A percentile compares a stretch with the other conserved stretches of the same genome.
These are phyloP conservation scores for Cataglyphis rosenhaueri DNA, from an alignment of 2,888 invertebrate genomes.

Conservation along the genomic window DNA sequence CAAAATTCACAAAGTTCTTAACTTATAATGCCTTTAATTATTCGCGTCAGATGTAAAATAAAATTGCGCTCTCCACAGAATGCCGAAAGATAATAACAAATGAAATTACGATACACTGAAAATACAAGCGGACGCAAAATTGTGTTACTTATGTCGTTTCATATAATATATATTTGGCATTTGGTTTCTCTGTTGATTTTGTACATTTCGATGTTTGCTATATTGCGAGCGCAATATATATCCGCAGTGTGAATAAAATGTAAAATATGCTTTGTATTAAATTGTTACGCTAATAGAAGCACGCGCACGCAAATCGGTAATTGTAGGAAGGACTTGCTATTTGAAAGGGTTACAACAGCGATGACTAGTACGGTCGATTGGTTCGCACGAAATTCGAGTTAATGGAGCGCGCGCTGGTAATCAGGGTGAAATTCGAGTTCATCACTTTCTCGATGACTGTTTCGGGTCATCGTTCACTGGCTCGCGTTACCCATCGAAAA, in stretches of 20 bases:
- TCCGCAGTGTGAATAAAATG: slow-evolving; percentile 39
- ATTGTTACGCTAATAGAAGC: slow-evolving; percentile 41
- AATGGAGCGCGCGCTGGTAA: slow-evolving; percentile 75
- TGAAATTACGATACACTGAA: slow-evolving; percentile 45
- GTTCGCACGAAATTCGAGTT: slow-evolving; percentile 75
- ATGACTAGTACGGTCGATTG: slow-evolving; percentile 75
- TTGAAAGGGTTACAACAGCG: slow-evolving; percentile 64
- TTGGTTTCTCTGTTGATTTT: slow-evolving; percentile 48
- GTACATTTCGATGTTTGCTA: slow-evolving; percentile 52
- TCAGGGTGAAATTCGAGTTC: slow-evolving; percentile 76
- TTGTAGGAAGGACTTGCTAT: slow-evolving; percentile 66
- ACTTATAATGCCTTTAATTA: not conserved
- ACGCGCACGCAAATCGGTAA: slow-evolving; percentile 58
- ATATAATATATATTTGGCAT: slow-evolving; percentile 52
- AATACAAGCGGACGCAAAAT: slow-evolving; percentile 33
- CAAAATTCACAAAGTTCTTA: not conserved
- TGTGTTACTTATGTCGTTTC: slow-evolving; percentile 48
- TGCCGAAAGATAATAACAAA: slow-evolving; percentile 17
- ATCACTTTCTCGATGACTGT: slow-evolving; percentile 77
- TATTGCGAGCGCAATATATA: slow-evolving; percentile 32
- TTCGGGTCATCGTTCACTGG: slow-evolving; percentile 72
- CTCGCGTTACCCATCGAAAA: slow-evolving; percentile 72
- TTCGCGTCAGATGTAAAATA: not conserved
- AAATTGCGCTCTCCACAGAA: not conserved
- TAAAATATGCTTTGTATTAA: slow-evolving; percentile 49